phyloP scores from a whole-genome alignment of 1,140 invertebrate genomes.

The Apis cerana region DNA sequence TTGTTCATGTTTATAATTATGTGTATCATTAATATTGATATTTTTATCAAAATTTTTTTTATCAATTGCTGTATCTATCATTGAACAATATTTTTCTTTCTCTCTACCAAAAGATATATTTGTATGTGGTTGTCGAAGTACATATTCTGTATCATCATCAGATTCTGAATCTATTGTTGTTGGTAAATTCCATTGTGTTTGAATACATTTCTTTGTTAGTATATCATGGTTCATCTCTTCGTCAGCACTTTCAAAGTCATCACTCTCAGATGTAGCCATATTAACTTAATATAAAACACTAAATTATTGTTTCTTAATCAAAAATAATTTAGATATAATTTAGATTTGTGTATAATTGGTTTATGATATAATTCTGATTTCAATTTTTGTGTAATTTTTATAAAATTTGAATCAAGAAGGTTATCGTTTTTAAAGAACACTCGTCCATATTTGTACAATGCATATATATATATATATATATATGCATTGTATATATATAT shows the following conservation, averaged over 20 bases:
- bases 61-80: background rate
- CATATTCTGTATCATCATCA: slow-evolving; percentile 79
- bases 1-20: background rate
- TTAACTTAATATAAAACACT: slow-evolving; percentile 27
- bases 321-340: background rate
- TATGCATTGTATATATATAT: background rate
- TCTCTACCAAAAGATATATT: background rate
- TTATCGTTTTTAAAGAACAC: background rate
- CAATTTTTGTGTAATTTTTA: background rate
- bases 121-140: slow-evolving; percentile 15
- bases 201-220: slow-evolving; percentile 29
- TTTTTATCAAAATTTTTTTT: background rate
- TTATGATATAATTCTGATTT: background rate
- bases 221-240: slow-evolving; percentile 78
- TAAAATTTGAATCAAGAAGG: background rate
- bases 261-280: slow-evolving; percentile 88
- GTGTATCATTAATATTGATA: background rate
- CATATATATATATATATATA: background rate
- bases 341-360: background rate
- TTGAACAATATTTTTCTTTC: background rate
- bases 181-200: slow-evolving; percentile 7
- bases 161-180: slow-evolving; percentile 83
- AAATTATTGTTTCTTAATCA: background rate
- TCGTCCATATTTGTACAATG: background rate
- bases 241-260: slow-evolving; percentile 87